These are phyloP conservation scores for Meteorus colon DNA, from an alignment of 2,888 invertebrate genomes.

Conservation along the genomic window DNA sequence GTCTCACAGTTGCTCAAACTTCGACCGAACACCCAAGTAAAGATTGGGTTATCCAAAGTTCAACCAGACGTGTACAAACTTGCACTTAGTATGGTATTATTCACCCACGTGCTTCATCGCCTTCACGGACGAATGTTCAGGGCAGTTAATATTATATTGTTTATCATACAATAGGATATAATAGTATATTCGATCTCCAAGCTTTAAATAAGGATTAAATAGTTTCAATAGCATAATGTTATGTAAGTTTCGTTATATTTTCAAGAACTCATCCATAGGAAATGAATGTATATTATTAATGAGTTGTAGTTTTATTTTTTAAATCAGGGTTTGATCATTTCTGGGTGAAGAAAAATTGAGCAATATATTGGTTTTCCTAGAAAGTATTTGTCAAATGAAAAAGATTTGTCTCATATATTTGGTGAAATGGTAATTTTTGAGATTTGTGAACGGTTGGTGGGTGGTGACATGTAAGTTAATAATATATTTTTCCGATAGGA, in stretches of 20 bases:
- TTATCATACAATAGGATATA: not conserved
- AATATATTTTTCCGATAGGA: not conserved
- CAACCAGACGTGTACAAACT: constrained; percentile 8
- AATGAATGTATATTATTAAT: too few species aligned
- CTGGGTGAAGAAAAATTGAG: too few species aligned
- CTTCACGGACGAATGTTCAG: not conserved
- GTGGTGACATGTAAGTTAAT: constrained; percentile 11
- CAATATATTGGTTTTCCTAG: too few species aligned
- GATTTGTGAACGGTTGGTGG: constrained; percentile 36
- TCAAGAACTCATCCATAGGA: too few species aligned
- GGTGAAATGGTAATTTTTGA: not conserved
- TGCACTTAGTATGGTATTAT: constrained; percentile 10
- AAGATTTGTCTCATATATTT: too few species aligned
- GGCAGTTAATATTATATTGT: constrained; percentile 8
- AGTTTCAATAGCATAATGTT: too few species aligned
- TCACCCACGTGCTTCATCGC: not conserved
- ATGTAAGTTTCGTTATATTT: too few species aligned
- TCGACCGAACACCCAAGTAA: constrained; percentile 24
- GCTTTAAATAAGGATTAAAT: too few species aligned
- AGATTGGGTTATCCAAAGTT: constrained; percentile 38
- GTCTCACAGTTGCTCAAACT: not conserved
- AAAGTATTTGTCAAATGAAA: too few species aligned
- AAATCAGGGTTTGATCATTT: too few species aligned
- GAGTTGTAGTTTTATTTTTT: too few species aligned
- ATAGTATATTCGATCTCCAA: not conserved